These are phyloP conservation scores for Euura lappo DNA, from an alignment of 1,140 invertebrate genomes.

Conservation along the genomic window DNA sequence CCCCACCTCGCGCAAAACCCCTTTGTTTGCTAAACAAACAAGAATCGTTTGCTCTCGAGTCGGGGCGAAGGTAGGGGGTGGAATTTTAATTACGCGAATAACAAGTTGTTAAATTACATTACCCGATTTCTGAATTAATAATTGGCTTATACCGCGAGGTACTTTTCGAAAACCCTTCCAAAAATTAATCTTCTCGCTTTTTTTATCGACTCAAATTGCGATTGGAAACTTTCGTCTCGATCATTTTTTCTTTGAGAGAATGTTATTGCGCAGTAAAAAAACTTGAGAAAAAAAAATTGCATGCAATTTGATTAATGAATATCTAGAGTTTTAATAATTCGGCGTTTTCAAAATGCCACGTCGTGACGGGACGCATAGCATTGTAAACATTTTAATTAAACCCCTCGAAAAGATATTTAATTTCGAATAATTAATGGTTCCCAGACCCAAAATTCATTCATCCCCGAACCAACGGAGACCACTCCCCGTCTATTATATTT, in stretches of 20 bases:
- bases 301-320: slow-evolving; percentile 27
- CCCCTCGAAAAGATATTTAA: slow-evolving; percentile 52
- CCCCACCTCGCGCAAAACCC: slow-evolving; percentile 38
- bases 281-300: too few species aligned
- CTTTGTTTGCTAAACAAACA: slow-evolving; percentile 60
- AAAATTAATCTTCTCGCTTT: too few species aligned
- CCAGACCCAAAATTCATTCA: slow-evolving; percentile 39
- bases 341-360: slow-evolving; percentile 25
- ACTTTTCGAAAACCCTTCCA: too few species aligned
- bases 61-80: slow-evolving; percentile 29
- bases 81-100: slow-evolving; percentile 59
- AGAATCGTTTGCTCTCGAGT: slow-evolving; percentile 51
- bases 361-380: slow-evolving; percentile 29
- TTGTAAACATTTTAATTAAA: slow-evolving; percentile 59
- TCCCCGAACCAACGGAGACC: slow-evolving; percentile 32
- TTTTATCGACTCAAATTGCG: too few species aligned
- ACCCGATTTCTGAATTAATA: slow-evolving; percentile 39
- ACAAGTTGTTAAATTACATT: slow-evolving; percentile 34
- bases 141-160: slow-evolving; percentile 16
- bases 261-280: too few species aligned
- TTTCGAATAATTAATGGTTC: slow-evolving; percentile 57
- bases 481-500: slow-evolving; percentile 42
- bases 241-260: too few species aligned
- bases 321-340: slow-evolving; percentile 25
- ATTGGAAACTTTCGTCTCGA: too few species aligned